Conservation (phyloP, 2,797 vertebrate species). For the Taeniopygia guttata region DNA sequence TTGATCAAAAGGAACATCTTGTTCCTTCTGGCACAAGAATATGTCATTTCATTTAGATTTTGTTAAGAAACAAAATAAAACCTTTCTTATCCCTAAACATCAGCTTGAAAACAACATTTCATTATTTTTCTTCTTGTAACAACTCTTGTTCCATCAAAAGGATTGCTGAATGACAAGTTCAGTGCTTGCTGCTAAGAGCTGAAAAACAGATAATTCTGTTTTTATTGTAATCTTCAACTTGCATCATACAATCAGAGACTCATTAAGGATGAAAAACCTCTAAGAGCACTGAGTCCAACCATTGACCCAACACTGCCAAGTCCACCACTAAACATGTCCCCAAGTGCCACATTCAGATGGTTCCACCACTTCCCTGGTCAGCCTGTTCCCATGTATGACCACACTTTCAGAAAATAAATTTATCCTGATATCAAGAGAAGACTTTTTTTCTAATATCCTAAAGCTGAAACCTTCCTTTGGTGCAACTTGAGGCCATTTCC, state of each 20-base stretch:
- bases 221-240: neutral
- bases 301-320: neutral
- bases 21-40: neutral
- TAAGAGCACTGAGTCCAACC: neutral
- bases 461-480: neutral
- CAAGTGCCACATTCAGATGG: neutral
- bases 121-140: constrained; percentile 28
- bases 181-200: neutral
- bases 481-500: neutral
- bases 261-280: neutral
- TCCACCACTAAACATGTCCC: neutral
- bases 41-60: neutral
- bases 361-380: neutral
- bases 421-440: neutral
- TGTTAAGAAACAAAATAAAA: constrained; percentile 9
- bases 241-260: neutral
- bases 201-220: neutral
- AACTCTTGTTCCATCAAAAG: neutral
- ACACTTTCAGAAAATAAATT: neutral
- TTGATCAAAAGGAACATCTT: constrained; percentile 12
- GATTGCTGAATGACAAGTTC: neutral
- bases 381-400: neutral
- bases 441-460: neutral
- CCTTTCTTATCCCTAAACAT: neutral
- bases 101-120: neutral